Evolutionary conservation across 2,888 invertebrate genomes (phyloP), one percentile per base, ranked within the genome.

Genomic region (Dicycla oo): DNA sequence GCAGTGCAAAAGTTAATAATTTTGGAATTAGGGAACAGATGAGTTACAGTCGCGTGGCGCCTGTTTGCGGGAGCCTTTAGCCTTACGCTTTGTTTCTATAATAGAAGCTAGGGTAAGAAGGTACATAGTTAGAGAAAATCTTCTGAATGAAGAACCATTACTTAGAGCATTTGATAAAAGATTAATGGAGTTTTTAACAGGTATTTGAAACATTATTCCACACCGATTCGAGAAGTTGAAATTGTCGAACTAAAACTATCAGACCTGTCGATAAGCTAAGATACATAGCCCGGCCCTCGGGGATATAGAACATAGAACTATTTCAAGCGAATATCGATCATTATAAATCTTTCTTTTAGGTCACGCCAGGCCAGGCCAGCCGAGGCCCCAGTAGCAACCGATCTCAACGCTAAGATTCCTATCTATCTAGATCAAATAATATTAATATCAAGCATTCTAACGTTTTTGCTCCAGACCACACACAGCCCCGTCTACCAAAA

Each of bases 391-490:
- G 75, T 63, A 63, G 73, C 71, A 15, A 66, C 53, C 68, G 38
- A 72, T 72, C 64, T 62, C 57, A 49, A 63, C 43, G 61, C 49
- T 67, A 11, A 77, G 76, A 75, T 84, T 73, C 58, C 61, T 73
- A 75, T 84, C 73, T 75, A 76, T 73, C 70, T 80, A 73, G 69
- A 75, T 76, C 68, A 77, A 77, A 81, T 81, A 73, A 57, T 83
- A 83, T 78, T 75, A 74, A 73, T 84, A 75, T 71, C 53, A 26
- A 64, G 49, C 40, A 65, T 73, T 75, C 71, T 56, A 63, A 66
- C 60, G 74, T 85, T 85, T 85, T 86, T 88, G 83, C 74, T 62
- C n/a, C 69, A 84, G 88, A 86, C 91, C 91, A 89, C 91, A 91
- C 91, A 86, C 88, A 82, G 72, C 77, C 66, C 69, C 68, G 51